Evolutionary conservation across 2,888 invertebrate genomes (phyloP).

Genomic region (Caenorhabditis becei): DNA sequence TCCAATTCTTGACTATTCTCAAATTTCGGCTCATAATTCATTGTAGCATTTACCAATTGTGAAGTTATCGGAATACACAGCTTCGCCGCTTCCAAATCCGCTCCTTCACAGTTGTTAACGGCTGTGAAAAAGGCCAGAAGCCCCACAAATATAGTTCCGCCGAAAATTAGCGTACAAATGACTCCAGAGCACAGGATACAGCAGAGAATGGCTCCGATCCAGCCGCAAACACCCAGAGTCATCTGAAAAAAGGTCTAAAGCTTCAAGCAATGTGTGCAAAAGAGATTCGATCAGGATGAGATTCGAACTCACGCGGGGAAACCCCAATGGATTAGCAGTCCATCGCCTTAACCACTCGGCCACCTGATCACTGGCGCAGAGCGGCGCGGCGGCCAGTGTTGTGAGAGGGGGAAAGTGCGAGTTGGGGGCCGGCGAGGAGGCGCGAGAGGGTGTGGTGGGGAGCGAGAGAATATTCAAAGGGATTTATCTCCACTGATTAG

Average conservation of each 20-base stretch:
- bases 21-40: constrained; percentile 26
- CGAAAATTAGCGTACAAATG: constrained; percentile 24
- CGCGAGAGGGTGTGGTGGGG: not conserved
- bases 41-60: constrained; percentile 12
- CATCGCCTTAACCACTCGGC: constrained; percentile 82
- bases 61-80: constrained; percentile 14
- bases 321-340: constrained; percentile 82
- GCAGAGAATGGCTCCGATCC: constrained; percentile 28
- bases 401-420: not conserved
- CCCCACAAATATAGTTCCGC: constrained; percentile 18
- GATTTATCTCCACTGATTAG: too few relatives aligned
- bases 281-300: constrained; percentile 76
- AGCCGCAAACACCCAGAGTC: constrained; percentile 10
- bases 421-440: not conserved
- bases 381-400: not conserved
- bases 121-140: constrained; percentile 21
- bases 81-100: constrained; percentile 10
- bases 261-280: not conserved
- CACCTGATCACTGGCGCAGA: constrained; percentile 72
- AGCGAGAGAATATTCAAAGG: too few relatives aligned
- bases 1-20: constrained; percentile 13
- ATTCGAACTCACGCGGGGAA: constrained; percentile 81
- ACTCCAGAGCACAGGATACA: constrained; percentile 32
- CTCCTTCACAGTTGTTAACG: constrained; percentile 18
- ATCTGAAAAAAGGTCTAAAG: not conserved